A percentile compares a stretch with the other conserved stretches of the same genome.
phyloP scores from a whole-genome alignment of 2,888 invertebrate genomes.

The Lithosia quadra region DNA sequence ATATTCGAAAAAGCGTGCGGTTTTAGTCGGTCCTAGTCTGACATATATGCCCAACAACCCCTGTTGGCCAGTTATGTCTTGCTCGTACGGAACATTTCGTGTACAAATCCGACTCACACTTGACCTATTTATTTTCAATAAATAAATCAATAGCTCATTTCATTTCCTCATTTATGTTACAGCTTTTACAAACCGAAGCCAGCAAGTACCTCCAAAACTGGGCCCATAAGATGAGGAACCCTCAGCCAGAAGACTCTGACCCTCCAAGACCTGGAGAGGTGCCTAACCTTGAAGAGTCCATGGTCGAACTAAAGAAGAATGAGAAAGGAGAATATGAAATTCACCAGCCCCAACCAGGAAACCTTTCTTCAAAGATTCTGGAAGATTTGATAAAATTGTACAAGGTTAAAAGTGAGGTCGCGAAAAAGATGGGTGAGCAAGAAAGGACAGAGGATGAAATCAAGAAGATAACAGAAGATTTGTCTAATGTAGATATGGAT shows the following conservation, averaged over 20 bases:
- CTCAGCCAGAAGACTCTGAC: conserved; percentile 51
- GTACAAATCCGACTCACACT: too few species aligned
- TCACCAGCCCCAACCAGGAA: conserved; percentile 75
- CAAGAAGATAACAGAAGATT: conserved; percentile 85
- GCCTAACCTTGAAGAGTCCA: conserved; percentile 76
- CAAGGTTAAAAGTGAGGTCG: conserved; percentile 72
- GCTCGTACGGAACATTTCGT: background rate
- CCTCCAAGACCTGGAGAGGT: conserved; percentile 64
- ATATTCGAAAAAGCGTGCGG: too few species aligned
- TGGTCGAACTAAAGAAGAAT: conserved; percentile 77
- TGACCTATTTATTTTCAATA: too few species aligned
- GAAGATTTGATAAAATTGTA: conserved; percentile 69
- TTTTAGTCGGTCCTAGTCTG: too few species aligned
- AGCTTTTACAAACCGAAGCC: conserved; percentile 81
- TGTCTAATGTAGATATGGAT: conserved; percentile 87
- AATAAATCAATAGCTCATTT: too few species aligned
- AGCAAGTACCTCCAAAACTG: conserved; percentile 88
- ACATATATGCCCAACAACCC: too few species aligned
- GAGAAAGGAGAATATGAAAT: conserved; percentile 78
- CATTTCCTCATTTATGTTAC: background rate
- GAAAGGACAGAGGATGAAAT: conserved; percentile 69
- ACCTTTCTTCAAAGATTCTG: conserved; percentile 72
- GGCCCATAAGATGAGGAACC: conserved; percentile 86
- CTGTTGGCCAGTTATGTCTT: background rate
- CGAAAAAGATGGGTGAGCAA: conserved; percentile 58